These are phyloP conservation scores for Oreohelix idahoensis DNA, from an alignment of 1,140 invertebrate genomes.

Conservation along the genomic window DNA sequence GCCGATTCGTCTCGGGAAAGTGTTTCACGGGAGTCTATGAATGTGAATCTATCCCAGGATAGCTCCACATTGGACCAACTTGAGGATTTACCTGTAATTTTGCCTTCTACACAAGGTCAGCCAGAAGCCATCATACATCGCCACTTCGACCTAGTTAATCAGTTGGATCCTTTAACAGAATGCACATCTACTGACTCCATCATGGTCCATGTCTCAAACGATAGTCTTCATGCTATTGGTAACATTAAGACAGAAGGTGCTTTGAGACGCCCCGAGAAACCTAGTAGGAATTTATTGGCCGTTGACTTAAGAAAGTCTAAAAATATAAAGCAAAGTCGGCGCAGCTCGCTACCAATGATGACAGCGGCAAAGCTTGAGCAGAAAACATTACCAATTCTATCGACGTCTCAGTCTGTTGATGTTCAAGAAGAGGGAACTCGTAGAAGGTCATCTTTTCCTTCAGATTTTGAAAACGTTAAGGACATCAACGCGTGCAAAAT, in stretches of 20 bases:
- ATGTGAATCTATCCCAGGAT: constrained; percentile 36
- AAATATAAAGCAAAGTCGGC: background rate
- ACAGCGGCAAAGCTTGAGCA: background rate
- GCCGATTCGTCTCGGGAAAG: constrained; percentile 21
- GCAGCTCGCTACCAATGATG: background rate
- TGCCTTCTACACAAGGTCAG: background rate
- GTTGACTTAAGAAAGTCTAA: constrained; percentile 2
- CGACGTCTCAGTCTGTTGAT: constrained; percentile 13
- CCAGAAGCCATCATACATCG: background rate
- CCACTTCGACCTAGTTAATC: background rate
- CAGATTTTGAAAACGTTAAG: background rate
- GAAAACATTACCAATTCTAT: background rate
- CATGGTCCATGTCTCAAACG: constrained; percentile 13
- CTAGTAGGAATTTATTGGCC: background rate
- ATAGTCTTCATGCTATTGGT: background rate
- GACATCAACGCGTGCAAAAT: constrained; percentile 3
- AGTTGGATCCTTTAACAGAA: constrained; percentile 11
- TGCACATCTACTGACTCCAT: constrained; percentile 27
- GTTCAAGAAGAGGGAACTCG: background rate
- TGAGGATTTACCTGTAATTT: background rate
- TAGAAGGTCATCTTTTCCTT: background rate
- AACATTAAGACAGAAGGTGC: background rate
- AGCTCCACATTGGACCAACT: constrained; percentile 16
- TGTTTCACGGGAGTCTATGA: constrained; percentile 33
- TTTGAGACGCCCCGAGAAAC: background rate